Percentiles rank a stretch among this genome's conserved stretches.
These are phyloP conservation scores for Bombus polaris DNA, from an alignment of 1,140 invertebrate species.

Conservation along the genomic window DNA sequence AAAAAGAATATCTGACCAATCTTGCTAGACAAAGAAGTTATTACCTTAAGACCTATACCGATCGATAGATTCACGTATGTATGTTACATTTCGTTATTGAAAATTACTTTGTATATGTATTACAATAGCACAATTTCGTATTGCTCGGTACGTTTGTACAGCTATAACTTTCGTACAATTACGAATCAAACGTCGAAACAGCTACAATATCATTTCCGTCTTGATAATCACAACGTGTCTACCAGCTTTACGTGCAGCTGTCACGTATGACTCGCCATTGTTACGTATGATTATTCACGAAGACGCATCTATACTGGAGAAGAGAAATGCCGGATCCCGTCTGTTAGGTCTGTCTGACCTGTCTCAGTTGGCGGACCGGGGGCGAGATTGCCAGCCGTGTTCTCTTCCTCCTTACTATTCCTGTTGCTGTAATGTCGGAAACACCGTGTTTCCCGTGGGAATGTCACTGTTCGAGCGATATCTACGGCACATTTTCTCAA, in stretches of 20 bases:
- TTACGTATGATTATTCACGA: constrained; percentile 69
- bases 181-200: constrained; percentile 8
- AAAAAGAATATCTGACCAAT: not conserved
- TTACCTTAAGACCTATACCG: not conserved
- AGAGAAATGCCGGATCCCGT: constrained; percentile 55
- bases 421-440: constrained; percentile 49
- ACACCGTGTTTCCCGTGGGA: constrained; percentile 56
- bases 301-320: constrained; percentile 49
- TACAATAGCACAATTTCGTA: not conserved
- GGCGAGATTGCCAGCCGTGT: constrained; percentile 59
- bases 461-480: constrained; percentile 48
- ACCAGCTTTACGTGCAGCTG: not conserved
- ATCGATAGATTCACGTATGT: not conserved
- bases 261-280: constrained; percentile 43
- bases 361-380: constrained; percentile 56
- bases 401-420: constrained; percentile 40
- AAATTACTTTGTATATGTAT: not conserved
- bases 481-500: not conserved
- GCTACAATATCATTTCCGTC: not conserved
- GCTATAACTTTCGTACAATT: not conserved
- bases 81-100: not conserved
- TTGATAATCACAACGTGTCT: constrained; percentile 38
- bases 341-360: constrained; percentile 61
- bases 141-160: not conserved
- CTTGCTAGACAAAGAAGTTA: not conserved